phyloP scores from a whole-genome alignment of 2,113 vertebrate species.

The Chaetops frenatus region DNA sequence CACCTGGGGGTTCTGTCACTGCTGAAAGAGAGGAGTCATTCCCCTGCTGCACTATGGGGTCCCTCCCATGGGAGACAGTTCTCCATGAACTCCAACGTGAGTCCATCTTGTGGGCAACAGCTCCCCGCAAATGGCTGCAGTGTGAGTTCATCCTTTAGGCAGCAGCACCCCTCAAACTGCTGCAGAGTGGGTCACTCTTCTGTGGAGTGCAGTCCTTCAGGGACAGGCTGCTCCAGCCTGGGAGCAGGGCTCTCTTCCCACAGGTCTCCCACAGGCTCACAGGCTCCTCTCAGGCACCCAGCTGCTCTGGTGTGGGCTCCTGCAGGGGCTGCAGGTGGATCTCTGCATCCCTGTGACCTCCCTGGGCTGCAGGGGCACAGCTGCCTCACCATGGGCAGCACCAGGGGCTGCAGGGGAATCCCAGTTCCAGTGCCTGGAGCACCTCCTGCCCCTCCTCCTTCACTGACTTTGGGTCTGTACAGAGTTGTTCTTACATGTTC shows the following conservation, averaged over 20 bases:
- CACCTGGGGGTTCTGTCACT: fast-evolving
- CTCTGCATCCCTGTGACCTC: background rate
- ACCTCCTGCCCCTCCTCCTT: background rate
- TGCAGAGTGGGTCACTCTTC: background rate
- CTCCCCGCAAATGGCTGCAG: background rate
- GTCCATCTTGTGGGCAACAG: background rate
- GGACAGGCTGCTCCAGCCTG: background rate
- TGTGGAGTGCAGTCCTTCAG: background rate
- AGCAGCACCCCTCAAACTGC: too few species aligned
- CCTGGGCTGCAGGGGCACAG: background rate
- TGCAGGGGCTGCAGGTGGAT: background rate
- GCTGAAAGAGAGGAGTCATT: background rate
- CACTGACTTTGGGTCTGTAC: background rate
- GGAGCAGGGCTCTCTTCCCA: background rate
- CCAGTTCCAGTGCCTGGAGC: fast-evolving
- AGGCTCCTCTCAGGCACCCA: background rate
- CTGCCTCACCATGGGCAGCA: background rate
- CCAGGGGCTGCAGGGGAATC: background rate
- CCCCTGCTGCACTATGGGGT: background rate
- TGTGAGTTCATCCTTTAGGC: too few species aligned
- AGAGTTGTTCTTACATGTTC: fast-evolving
- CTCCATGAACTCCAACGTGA: background rate
- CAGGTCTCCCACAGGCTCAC: background rate
- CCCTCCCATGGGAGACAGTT: background rate
- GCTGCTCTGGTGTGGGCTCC: background rate